A percentile compares a stretch with the other conserved stretches of the same genome.
Conservation (phyloP, 2,113 vertebrate genomes). For the Piprites chloris region DNA sequence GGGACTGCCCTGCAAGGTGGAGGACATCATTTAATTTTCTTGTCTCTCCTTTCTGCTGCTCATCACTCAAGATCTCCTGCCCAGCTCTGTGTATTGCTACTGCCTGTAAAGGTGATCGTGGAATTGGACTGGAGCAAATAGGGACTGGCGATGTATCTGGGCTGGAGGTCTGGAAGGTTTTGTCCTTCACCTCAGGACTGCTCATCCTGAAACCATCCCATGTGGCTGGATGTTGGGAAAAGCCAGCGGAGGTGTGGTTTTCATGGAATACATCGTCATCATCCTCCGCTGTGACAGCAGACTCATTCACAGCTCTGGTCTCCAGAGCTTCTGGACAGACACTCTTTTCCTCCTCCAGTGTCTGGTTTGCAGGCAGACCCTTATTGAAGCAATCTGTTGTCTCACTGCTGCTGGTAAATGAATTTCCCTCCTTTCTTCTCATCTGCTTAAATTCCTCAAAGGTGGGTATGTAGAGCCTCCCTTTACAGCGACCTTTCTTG, state of each 20-base stretch:
- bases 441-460: constrained; percentile 90
- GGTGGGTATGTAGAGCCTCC: constrained; percentile 81
- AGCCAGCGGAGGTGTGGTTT: background rate
- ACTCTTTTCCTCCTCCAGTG: background rate
- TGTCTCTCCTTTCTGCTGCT: constrained; percentile 29
- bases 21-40: constrained; percentile 36
- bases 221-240: background rate
- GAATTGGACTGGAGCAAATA: constrained; percentile 80
- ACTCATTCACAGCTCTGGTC: background rate
- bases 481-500: constrained; percentile 62
- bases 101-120: constrained; percentile 77
- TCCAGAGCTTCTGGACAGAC: background rate
- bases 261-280: constrained; percentile 58
- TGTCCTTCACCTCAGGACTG: background rate
- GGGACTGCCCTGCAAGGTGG: constrained; percentile 66
- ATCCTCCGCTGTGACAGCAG: background rate
- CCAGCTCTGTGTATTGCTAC: constrained; percentile 38
- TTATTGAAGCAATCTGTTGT: background rate
- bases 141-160: constrained; percentile 7
- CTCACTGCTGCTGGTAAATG: background rate
- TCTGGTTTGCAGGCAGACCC: background rate
- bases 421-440: constrained; percentile 74
- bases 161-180: background rate
- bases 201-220: constrained; percentile 40
- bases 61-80: constrained; percentile 17